Evolutionary conservation across 2,888 invertebrate species (phyloP).

Genomic region (Drosophila atripex): DNA sequence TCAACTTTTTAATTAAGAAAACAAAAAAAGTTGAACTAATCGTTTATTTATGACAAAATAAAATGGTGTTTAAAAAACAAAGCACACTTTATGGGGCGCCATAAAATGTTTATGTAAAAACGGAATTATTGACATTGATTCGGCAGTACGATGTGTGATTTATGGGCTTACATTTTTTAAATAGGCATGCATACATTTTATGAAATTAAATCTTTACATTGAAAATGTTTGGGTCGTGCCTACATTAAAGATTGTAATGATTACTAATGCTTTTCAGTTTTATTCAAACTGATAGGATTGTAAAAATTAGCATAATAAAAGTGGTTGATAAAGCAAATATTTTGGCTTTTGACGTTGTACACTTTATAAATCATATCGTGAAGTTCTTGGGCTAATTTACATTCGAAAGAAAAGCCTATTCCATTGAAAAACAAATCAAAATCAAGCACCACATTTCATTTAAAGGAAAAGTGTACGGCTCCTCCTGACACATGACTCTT

Average conservation of each 20-base stretch:
- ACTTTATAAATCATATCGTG: conserved; percentile 7
- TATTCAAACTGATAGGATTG: not conserved
- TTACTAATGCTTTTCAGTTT: too few relatives aligned
- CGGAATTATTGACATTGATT: not conserved
- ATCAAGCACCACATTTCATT: conserved; percentile 15
- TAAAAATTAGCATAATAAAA: conserved; percentile 1
- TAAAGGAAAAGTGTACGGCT: conserved; percentile 3
- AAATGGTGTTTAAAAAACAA: conserved; percentile 11
- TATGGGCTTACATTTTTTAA: too few relatives aligned
- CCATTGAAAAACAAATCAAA: conserved; percentile 13
- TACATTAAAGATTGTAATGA: not conserved
- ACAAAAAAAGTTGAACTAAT: not conserved
- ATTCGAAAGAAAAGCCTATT: conserved; percentile 3
- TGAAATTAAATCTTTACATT: too few relatives aligned
- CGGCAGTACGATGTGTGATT: too few relatives aligned
- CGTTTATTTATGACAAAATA: conserved; percentile 2
- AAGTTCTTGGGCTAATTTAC: conserved; percentile 6
- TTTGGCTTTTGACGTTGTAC: not conserved
- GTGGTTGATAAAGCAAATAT: not conserved
- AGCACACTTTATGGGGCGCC: conserved; percentile 64
- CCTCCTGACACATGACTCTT: conserved; percentile 25
- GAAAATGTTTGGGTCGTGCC: too few relatives aligned
- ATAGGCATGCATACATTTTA: too few relatives aligned
- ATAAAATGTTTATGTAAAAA: conserved; percentile 35
- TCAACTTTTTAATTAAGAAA: conserved; percentile 9